Conservation (phyloP, 30 jellyfish, hydroid and myxozoan genomes). For the Turritopsis dohrnii region DNA sequence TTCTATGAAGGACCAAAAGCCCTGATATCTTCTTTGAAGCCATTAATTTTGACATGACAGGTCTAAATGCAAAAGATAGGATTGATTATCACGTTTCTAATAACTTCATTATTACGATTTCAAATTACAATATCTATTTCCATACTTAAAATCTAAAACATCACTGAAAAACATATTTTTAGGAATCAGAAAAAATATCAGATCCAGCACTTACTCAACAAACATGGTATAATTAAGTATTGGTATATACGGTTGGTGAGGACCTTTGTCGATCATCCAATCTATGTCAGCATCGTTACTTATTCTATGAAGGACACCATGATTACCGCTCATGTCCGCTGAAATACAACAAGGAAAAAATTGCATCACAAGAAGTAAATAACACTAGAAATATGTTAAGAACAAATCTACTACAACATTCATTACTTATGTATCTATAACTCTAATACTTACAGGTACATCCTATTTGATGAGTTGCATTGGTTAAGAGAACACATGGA, state of each 20-base stretch:
- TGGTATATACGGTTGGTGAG: conserved; percentile 81
- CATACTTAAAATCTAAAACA: no score
- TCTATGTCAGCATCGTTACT: conserved; percentile 47
- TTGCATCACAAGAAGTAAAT: background rate
- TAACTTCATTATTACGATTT: no score
- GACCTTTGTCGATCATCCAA: conserved; percentile 74
- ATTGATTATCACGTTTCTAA: background rate
- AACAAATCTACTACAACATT: no score
- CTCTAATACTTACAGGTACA: conserved; percentile 82
- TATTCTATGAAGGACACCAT: conserved; percentile 71
- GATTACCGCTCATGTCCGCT: conserved; percentile 84
- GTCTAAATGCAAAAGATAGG: conserved; percentile 32
- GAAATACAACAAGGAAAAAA: background rate
- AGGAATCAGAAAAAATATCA: background rate
- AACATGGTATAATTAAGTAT: conserved; percentile 64
- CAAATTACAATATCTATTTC: no score
- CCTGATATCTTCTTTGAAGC: conserved; percentile 84
- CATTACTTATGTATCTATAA: conserved; percentile 1
- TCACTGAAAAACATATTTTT: background rate
- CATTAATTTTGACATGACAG: conserved; percentile 51
- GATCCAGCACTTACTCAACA: conserved; percentile 44
- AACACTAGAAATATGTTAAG: background rate
- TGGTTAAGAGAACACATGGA: conserved; percentile 84
- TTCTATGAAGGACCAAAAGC: conserved; percentile 49
- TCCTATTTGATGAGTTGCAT: conserved; percentile 94